phyloP scores from a whole-genome alignment of 2,888 invertebrate species.

The Epinotia demarniana region DNA sequence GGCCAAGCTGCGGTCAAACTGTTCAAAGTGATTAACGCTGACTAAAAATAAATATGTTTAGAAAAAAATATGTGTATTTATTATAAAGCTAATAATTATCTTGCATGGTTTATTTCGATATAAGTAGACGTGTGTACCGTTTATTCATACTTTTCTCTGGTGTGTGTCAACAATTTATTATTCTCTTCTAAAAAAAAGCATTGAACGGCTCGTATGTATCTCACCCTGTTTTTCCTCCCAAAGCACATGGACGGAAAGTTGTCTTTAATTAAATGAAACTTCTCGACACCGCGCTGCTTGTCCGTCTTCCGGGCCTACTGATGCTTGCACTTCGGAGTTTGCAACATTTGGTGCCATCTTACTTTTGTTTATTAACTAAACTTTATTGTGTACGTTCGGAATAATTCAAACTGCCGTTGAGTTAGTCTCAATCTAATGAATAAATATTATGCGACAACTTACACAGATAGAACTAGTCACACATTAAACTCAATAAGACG shows the following conservation, averaged over 20 bases:
- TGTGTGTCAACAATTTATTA: not conserved
- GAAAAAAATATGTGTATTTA: too few relatives aligned
- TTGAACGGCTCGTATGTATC: constrained; percentile 57
- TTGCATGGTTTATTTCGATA: too few relatives aligned
- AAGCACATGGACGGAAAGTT: constrained; percentile 68
- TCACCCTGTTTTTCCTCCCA: constrained; percentile 64
- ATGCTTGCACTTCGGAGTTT: constrained; percentile 22
- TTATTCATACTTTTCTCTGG: too few relatives aligned
- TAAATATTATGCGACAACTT: too few relatives aligned
- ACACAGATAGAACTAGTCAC: too few relatives aligned
- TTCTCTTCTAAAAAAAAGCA: not conserved
- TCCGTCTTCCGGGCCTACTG: constrained; percentile 41
- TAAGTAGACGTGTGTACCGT: too few relatives aligned
- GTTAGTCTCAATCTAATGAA: not conserved
- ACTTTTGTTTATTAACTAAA: constrained; percentile 34
- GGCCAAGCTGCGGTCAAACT: too few relatives aligned
- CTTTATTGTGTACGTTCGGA: not conserved
- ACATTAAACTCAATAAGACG: too few relatives aligned
- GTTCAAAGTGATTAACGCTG: too few relatives aligned
- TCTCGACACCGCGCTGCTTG: constrained; percentile 33
- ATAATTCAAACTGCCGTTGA: not conserved
- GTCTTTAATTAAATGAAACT: constrained; percentile 82
- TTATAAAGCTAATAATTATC: too few relatives aligned
- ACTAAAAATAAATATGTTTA: too few relatives aligned
- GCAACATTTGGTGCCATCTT: constrained; percentile 34